Conservation (phyloP, 2,797 vertebrate species). For the Australoheros facetus region DNA sequence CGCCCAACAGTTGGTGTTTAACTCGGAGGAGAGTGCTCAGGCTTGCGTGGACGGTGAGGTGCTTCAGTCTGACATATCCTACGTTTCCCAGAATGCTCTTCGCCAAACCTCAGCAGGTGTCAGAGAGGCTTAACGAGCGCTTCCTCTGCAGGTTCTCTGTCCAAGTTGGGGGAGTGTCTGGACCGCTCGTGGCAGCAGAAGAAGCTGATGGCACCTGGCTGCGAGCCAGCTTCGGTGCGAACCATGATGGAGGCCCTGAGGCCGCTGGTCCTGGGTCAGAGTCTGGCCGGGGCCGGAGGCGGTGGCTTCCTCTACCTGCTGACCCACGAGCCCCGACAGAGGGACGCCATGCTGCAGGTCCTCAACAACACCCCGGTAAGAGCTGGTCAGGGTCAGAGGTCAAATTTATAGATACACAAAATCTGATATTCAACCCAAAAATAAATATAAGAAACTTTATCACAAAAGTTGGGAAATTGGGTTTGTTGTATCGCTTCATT, state of each 20-base stretch:
- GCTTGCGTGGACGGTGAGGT: slow-evolving; percentile 86
- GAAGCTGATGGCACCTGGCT: slow-evolving; percentile 92
- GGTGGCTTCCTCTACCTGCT: slow-evolving; percentile 93
- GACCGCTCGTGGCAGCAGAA: slow-evolving; percentile 92
- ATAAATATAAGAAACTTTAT: not conserved
- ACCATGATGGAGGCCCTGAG: slow-evolving; percentile 87
- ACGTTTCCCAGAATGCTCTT: slow-evolving; percentile 8
- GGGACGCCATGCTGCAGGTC: slow-evolving; percentile 74
- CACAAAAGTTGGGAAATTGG: too few relatives aligned
- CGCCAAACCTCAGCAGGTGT: not conserved
- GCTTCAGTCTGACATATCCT: not conserved
- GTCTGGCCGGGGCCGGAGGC: slow-evolving; percentile 90
- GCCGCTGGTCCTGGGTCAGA: slow-evolving; percentile 88
- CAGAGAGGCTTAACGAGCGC: not conserved
- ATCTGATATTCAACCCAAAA: not conserved
- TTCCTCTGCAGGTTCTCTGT: slow-evolving; percentile 78
- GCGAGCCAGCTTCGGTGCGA: slow-evolving; percentile 86
- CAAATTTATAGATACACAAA: not conserved
- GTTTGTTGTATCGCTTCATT: too few relatives aligned
- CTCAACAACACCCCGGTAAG: slow-evolving; percentile 75
- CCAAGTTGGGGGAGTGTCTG: slow-evolving; percentile 83
- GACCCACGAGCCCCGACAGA: slow-evolving; percentile 83
- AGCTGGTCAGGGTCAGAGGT: not conserved
- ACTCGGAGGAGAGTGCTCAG: slow-evolving; percentile 84
- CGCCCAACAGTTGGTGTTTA: slow-evolving; percentile 82